These are phyloP conservation scores for Ommatoiulus sabulosus DNA, from an alignment of 2,888 invertebrate species.

Conservation along the genomic window DNA sequence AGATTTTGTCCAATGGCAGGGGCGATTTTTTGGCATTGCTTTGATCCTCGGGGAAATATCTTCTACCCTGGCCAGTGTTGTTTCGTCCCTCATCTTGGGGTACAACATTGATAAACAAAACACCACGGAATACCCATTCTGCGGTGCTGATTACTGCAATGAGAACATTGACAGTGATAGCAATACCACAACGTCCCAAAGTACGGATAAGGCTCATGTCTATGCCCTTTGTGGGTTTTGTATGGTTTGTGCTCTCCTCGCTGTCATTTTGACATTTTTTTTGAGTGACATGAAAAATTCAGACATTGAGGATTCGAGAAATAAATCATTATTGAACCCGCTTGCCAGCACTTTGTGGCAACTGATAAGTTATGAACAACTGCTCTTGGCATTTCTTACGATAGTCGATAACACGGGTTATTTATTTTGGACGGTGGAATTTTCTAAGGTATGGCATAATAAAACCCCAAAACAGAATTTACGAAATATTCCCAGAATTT, in stretches of 20 bases:
- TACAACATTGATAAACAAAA: background rate
- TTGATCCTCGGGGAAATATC: constrained; percentile 34
- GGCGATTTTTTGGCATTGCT: constrained; percentile 34
- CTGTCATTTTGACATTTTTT: background rate
- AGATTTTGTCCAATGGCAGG: constrained; percentile 1
- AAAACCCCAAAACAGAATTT: background rate
- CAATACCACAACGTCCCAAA: background rate
- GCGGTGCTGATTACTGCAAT: constrained; percentile 51
- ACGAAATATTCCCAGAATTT: background rate
- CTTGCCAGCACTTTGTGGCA: constrained; percentile 26
- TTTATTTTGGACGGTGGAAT: constrained; percentile 48
- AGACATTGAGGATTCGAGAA: too few relatives aligned
- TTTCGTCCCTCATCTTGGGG: constrained; percentile 41
- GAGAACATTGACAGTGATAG: constrained; percentile 22
- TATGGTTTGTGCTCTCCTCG: background rate
- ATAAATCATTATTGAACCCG: background rate
- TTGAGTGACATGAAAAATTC: background rate
- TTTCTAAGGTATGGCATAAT: constrained; percentile 46
- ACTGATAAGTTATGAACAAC: background rate
- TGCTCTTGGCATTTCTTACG: background rate
- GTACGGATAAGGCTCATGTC: constrained; percentile 33
- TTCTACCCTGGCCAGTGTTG: constrained; percentile 27
- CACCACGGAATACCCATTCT: constrained; percentile 33
- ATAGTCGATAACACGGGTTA: constrained; percentile 12
- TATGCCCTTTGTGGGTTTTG: constrained; percentile 44